Base-by-base conservation (phyloP, 1,140 invertebrate genomes). In the Zeugodacus cucurbitae region DNA sequence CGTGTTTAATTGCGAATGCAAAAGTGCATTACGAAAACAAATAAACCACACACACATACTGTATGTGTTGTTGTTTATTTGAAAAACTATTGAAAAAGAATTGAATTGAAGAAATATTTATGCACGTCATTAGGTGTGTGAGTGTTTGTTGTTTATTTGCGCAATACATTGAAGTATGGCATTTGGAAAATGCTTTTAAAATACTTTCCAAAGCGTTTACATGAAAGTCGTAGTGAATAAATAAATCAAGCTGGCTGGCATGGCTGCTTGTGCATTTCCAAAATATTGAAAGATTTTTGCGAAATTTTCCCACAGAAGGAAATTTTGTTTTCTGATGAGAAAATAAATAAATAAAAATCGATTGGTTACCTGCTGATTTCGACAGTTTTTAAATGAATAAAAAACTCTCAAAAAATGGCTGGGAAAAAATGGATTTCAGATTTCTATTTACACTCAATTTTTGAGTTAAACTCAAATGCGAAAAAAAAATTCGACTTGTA, bases 171-270 rank as follows among this genome's bases (percentile, higher is more conserved):
- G n/a, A 62, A 22, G 58, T 26, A 26, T 62, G 58, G 58, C n/a
- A 62, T 62, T 62, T 62, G 58, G 58, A 62, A 62, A 62, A 62
- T 62, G 58, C 58, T 62, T 62, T 62, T 62, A 62, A 62, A 62
- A 62, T 62, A 62, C n/a, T 62, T 62, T 62, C 58, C 8, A 20
- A 26, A 22, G 58, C 58, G 2, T 26, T 62, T 26, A 26, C n/a
- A 62, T 62, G 22, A 62, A 62, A 62, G 58, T 62, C 58, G 26
- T n/a, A 62, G 58, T 62, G 58, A 62, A 62, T 62, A 62, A 62
- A 62, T 22, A 62, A 62, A 54, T n/a, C n/a, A n/a, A n/a, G n/a
- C n/a, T n/a, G n/a, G 48, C 48, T 54, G 48, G 0, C 14, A 54
- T 20, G 48, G 48, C 48, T 54, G 0, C 14, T 20, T 3, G 48